Evolutionary conservation across 2,113 vertebrate genomes (phyloP), one percentile per base, ranked within the genome.

Genomic region (Raja brachyura): DNA sequence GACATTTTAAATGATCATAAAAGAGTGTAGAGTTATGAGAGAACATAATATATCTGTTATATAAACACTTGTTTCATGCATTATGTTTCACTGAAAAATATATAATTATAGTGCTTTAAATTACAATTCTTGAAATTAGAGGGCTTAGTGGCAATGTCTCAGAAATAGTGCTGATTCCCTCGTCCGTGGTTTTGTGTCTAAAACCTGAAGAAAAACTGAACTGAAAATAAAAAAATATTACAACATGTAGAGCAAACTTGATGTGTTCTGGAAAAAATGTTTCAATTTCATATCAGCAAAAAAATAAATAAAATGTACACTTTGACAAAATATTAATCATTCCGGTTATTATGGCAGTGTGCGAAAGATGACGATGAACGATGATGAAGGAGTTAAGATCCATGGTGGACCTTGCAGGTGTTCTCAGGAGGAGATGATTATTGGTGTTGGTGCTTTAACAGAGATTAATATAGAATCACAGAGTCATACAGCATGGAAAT

Each of bases 1-100:
- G 90, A 74, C 66, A 92, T 92, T 92, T 92, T 92, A 92, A 92
- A 92, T 73, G 90, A 73, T 92, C 68, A 74, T 48, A 92, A 85
- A 48, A 59, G 66, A 92, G 90, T 92, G 90, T 54, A 74, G 88
- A 90, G 39, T 10, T 92, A 92, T 92, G 63, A 73, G 68, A 92
- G 90, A 92, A 92, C 90, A 92, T 92, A 92, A 92, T 92, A 92
- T 92, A 92, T 92, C 90, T 92, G 90, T 92, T 92, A 92, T 92
- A 92, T 92, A 92, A 92, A 92, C 68, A 92, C 68, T 92, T 92
- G 68, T 92, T 92, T 73, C 66, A 92, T 92, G 90, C 90, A 92
- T 92, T 92, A 88, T 88, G 88, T 92, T 92, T 92, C 88, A 92
- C 88, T 92, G 70, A 68, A 92, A 90, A 92, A 92, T 92, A 92